These are phyloP conservation scores for Diachasma alloeum DNA, from an alignment of 1,140 invertebrate genomes.

Conservation along the genomic window DNA sequence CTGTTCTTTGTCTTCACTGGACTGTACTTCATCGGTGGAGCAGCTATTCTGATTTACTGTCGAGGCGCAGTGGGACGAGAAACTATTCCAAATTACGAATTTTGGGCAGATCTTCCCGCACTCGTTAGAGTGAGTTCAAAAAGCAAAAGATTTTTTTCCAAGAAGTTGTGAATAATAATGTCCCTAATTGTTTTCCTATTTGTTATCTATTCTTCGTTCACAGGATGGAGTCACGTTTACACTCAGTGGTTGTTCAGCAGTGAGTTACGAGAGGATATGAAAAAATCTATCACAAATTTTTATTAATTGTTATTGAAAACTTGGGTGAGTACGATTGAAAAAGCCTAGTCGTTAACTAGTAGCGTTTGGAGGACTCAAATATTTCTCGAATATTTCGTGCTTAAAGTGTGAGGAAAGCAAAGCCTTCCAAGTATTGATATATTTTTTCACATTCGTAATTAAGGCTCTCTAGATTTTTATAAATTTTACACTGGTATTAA, in stretches of 20 bases:
- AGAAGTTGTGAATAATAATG: no score
- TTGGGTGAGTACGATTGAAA: neutral
- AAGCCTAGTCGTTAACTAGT: neutral
- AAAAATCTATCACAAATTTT: neutral
- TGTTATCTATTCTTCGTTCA: conserved; percentile 4
- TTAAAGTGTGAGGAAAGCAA: neutral
- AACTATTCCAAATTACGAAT: conserved; percentile 61
- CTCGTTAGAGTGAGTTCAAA: conserved; percentile 58
- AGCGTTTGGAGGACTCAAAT: no score
- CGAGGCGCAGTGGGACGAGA: conserved; percentile 61
- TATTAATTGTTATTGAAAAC: neutral
- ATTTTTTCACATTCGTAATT: neutral
- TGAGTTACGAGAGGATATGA: conserved; percentile 49
- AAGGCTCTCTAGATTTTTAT: neutral
- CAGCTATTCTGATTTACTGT: conserved; percentile 46
- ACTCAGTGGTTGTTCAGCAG: conserved; percentile 39
- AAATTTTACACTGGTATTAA: neutral
- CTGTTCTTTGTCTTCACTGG: conserved; percentile 43
- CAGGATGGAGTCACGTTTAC: conserved; percentile 46
- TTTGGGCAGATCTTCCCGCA: conserved; percentile 57
- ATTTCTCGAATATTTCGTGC: neutral
- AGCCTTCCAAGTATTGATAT: conserved; percentile 4
- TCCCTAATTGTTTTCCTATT: conserved; percentile 12
- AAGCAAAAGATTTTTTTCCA: no score
- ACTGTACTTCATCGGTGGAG: conserved; percentile 54